Conservation (phyloP, 2,797 vertebrate genomes). For the Chaenodraco wilsoni region DNA sequence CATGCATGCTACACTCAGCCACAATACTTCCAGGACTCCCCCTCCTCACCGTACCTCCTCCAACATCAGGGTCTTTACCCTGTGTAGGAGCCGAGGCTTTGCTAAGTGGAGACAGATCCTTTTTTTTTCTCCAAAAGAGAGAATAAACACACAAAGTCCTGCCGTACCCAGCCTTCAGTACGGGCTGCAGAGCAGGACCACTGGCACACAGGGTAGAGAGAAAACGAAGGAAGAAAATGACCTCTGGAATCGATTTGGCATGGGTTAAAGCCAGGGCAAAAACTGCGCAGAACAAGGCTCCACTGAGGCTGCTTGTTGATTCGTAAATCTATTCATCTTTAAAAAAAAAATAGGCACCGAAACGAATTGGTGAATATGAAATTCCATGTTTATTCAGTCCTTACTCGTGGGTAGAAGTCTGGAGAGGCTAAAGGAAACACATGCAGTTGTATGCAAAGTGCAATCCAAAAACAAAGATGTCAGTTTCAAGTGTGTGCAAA, state of each 20-base stretch:
- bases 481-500: slow-evolving; percentile 1
- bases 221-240: slow-evolving; percentile 68
- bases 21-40: slow-evolving; percentile 40
- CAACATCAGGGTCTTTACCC: slow-evolving; percentile 42
- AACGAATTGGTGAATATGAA: slow-evolving; percentile 50
- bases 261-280: slow-evolving; percentile 65
- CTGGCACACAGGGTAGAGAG: slow-evolving; percentile 61
- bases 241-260: slow-evolving; percentile 80
- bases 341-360: slow-evolving; percentile 41
- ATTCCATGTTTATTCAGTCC: slow-evolving; percentile 42
- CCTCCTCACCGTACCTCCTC: slow-evolving; percentile 34
- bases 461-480: slow-evolving; percentile 32
- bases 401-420: slow-evolving; percentile 20
- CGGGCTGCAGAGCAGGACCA: slow-evolving; percentile 55
- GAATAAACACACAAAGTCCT: slow-evolving; percentile 72
- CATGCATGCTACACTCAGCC: slow-evolving; percentile 33
- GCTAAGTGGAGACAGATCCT: slow-evolving; percentile 80
- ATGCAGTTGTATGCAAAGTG: slow-evolving; percentile 24
- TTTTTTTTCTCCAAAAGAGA: slow-evolving; percentile 61
- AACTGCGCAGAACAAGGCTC: slow-evolving; percentile 50
- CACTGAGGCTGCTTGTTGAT: slow-evolving; percentile 57
- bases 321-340: slow-evolving; percentile 63
- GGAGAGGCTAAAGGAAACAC: slow-evolving; percentile 8
- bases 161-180: slow-evolving; percentile 53
- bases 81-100: slow-evolving; percentile 58